Evolutionary conservation across 53 echinoderm and acorn worm genomes (phyloP), one percentile per base, ranked within the genome.

Genomic region (Arbacia lixula): DNA sequence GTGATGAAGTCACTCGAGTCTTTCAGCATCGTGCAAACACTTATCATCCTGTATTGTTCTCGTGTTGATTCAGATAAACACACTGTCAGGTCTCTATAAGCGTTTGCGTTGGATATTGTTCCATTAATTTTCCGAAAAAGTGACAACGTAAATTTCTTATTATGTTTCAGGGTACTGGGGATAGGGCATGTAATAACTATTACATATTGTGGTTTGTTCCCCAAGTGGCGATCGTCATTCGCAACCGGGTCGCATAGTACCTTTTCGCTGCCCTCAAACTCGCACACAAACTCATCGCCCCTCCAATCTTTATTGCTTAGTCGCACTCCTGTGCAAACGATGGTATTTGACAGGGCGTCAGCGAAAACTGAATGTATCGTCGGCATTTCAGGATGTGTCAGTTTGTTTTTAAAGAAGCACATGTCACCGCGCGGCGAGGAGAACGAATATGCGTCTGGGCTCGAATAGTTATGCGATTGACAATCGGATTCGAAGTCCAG

Each of bases 11-110:
- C 68, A 49, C 90, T 91, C 40, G 86, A 57, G 42, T 88, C 74
- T 41, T 84, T 90, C 1, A 95, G 77, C 95, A 95, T 90, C 5
- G 95, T 95, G 38, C 95, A 95, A 53, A 95, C 84, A 5, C 84
- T 84, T 53, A 92, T 53, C 37, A 92, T 79, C 20, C 69, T 63
- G 21, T 85, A 49, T 54, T 87, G 71, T 3, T 63, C 21, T 22
- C 34, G 27, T 20, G 80, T 30, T 6, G 65, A 53, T 8, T 82
- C 88, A 4, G 91, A 60, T 1, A 66, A 79, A 50, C 95, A 95
- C 14, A 95, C 89, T 0, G 95, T 92, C 5, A 95, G 30, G 32
- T 90, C 75, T 31, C 76, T 66, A 66, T 90, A 89, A 0, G 91
- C 72, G 46, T 74, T 63, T 12, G 30, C 43, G 61, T 85, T 76